A percentile compares a stretch with the other conserved stretches of the same genome.
These are phyloP conservation scores for Colistium nudipinnis DNA, from an alignment of 2,113 vertebrate species.

Conservation along the genomic window DNA sequence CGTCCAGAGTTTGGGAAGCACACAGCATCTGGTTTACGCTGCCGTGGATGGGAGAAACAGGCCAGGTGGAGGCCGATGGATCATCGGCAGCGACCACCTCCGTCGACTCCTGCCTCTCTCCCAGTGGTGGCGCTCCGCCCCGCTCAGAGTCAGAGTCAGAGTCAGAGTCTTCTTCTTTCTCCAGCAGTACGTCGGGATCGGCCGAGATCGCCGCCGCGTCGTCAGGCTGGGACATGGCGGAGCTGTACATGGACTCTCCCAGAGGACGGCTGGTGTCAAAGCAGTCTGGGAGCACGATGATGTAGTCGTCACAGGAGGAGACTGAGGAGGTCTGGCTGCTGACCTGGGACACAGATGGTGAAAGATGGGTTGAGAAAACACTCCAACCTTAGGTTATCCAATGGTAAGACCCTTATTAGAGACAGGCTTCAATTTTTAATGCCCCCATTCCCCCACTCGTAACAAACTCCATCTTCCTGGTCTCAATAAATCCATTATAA, in stretches of 20 bases:
- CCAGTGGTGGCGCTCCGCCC: constrained; percentile 21
- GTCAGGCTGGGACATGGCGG: constrained; percentile 88
- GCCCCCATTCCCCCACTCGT: no score
- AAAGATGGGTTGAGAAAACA: no score
- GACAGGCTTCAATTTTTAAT: no score
- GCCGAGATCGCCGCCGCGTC: constrained; percentile 23
- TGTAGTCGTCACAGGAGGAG: constrained; percentile 92
- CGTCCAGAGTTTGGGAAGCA: constrained; percentile 83
- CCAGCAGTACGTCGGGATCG: constrained; percentile 24
- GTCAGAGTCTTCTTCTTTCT: constrained; percentile 14
- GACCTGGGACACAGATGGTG: constrained; percentile 53
- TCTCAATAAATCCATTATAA: no score
- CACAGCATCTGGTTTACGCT: constrained; percentile 80
- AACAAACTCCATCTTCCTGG: no score
- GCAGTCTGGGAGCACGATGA: constrained; percentile 95
- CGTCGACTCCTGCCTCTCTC: constrained; percentile 38
- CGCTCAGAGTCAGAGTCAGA: constrained; percentile 62
- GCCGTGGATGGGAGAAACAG: constrained; percentile 30
- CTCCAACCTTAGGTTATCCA: no score
- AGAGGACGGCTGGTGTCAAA: constrained; percentile 95
- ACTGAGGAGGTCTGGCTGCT: constrained; percentile 91
- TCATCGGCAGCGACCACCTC: constrained; percentile 38
- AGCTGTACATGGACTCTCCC: constrained; percentile 94
- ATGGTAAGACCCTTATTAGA: no score
- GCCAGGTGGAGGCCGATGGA: background rate